phyloP scores from a whole-genome alignment of 37 sponge, comb jelly and placozoan species.

The Geodia barretti region DNA sequence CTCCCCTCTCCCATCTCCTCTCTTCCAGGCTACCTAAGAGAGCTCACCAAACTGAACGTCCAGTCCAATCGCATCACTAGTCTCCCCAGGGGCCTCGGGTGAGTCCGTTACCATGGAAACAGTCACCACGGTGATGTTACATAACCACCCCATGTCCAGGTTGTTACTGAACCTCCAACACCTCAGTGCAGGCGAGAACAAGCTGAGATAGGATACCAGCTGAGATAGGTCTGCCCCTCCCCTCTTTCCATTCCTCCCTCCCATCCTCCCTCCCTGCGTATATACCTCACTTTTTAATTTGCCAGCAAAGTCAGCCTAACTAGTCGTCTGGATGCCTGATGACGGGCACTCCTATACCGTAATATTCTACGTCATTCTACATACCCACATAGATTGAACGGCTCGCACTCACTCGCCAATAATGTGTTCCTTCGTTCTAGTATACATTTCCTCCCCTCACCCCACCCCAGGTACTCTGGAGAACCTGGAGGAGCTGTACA shows the following conservation, averaged over 20 bases:
- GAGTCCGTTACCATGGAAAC: conserved; percentile 8
- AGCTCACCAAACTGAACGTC: conserved; percentile 79
- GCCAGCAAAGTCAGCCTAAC: too few species aligned
- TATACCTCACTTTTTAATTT: too few species aligned
- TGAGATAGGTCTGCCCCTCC: conserved; percentile 72
- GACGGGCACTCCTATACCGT: too few species aligned
- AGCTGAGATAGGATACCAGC: conserved; percentile 80
- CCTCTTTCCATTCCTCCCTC: too few species aligned
- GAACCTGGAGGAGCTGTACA: conserved; percentile 89
- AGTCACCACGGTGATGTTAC: not conserved
- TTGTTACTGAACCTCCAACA: conserved; percentile 83
- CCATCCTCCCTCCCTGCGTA: not conserved
- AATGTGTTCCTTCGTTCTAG: too few species aligned
- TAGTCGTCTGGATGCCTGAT: too few species aligned
- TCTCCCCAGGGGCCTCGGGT: conserved; percentile 91
- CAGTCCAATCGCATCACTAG: conserved; percentile 86
- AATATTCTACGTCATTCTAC: too few species aligned
- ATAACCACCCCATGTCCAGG: not conserved
- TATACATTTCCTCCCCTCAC: too few species aligned
- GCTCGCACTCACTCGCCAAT: too few species aligned
- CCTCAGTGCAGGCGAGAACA: conserved; percentile 93
- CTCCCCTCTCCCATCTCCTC: too few species aligned
- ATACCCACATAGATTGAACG: too few species aligned
- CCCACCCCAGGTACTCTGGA: conserved; percentile 75
- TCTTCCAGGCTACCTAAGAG: conserved; percentile 75